Conservation (phyloP, 2,888 invertebrate species). For the Machimus rusticus region DNA sequence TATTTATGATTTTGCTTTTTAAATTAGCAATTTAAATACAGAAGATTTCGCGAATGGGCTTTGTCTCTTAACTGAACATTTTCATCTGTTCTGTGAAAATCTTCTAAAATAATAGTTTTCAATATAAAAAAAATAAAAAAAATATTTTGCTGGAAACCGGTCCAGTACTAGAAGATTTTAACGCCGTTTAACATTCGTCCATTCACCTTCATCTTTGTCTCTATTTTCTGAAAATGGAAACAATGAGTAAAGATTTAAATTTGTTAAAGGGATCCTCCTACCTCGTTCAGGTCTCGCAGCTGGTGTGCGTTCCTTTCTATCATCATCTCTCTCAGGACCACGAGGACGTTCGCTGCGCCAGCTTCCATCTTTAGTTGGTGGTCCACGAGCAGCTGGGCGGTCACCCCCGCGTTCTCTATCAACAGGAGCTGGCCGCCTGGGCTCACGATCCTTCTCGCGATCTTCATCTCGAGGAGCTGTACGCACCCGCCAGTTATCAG, state of each 20-base stretch:
- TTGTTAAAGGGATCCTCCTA: constrained; percentile 56
- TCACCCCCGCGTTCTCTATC: constrained; percentile 38
- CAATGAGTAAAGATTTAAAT: background rate
- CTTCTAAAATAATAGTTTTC: constrained; percentile 3
- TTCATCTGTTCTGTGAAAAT: background rate
- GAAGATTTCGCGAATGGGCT: background rate
- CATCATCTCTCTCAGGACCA: constrained; percentile 57
- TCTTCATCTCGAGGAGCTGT: constrained; percentile 47
- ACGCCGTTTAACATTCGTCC: constrained; percentile 69
- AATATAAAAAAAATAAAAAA: constrained; percentile 21
- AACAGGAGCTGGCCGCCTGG: background rate
- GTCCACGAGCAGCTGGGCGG: constrained; percentile 52
- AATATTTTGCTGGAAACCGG: background rate
- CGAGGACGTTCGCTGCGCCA: constrained; percentile 59
- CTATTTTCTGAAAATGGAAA: constrained; percentile 57
- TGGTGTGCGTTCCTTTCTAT: constrained; percentile 57
- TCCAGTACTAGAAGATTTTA: constrained; percentile 48
- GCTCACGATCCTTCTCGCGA: constrained; percentile 47
- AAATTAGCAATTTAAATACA: background rate
- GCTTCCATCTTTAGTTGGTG: constrained; percentile 57
- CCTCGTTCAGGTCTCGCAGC: constrained; percentile 64
- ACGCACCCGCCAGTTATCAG: constrained; percentile 41
- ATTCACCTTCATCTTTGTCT: constrained; percentile 67
- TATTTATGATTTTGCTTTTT: background rate
- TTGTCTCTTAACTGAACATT: background rate